Conservation (phyloP, 1,140 invertebrate genomes). For the Pseudomyrmex gracilis region DNA sequence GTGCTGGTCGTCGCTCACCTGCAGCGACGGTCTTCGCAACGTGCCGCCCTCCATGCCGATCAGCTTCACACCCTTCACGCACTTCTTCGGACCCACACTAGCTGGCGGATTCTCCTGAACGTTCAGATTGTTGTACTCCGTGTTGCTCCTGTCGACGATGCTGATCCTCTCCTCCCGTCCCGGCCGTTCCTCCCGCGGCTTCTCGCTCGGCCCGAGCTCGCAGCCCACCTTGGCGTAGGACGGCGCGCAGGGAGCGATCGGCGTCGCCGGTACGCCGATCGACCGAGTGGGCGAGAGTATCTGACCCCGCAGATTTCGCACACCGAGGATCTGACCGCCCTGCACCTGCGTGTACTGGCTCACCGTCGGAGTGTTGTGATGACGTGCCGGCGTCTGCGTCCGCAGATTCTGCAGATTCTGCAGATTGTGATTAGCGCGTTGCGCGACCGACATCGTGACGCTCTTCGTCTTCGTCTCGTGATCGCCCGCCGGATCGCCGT, state of each 20-base stretch:
- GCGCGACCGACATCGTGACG: conserved; percentile 60
- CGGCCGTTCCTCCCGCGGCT: not conserved
- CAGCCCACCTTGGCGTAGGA: conserved; percentile 61
- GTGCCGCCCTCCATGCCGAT: conserved; percentile 84
- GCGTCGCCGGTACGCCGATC: conserved; percentile 45
- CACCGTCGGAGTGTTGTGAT: conserved; percentile 39
- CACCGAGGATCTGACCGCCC: conserved; percentile 80
- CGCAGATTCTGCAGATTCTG: conserved; percentile 81
- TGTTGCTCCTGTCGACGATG: conserved; percentile 78
- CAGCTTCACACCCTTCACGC: conserved; percentile 83
- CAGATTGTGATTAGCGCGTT: conserved; percentile 77
- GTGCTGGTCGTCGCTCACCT: conserved; percentile 73
- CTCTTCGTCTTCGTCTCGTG: conserved; percentile 43
- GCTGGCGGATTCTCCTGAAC: conserved; percentile 69
- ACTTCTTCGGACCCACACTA: conserved; percentile 78
- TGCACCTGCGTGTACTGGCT: conserved; percentile 67
- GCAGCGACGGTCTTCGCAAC: conserved; percentile 81
- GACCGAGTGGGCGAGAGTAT: conserved; percentile 38
- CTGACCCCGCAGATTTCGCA: conserved; percentile 77
- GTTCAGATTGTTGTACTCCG: conserved; percentile 80
- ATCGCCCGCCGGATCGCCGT: conserved; percentile 1
- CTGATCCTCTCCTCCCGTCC: conserved; percentile 62
- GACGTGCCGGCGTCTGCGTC: conserved; percentile 59
- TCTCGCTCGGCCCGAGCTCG: conserved; percentile 68
- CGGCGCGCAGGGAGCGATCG: conserved; percentile 41